Conservation (phyloP, 2,888 invertebrate genomes). For the Lasioglossum vierecki region DNA sequence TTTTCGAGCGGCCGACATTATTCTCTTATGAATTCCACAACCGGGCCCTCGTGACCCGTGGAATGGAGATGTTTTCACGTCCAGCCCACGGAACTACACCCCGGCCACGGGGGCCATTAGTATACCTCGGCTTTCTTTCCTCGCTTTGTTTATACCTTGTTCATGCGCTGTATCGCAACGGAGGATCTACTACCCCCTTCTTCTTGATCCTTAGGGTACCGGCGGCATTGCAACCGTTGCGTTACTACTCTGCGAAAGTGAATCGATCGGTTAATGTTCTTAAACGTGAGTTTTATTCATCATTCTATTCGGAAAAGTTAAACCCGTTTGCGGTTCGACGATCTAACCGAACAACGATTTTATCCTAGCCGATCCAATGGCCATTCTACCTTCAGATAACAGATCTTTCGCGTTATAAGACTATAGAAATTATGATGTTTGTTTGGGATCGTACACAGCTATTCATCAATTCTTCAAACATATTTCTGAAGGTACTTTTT, state of each 20-base stretch:
- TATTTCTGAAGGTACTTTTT: neutral
- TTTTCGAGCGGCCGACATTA: conserved; percentile 79
- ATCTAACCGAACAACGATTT: neutral
- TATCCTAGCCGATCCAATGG: neutral
- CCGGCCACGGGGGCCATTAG: conserved; percentile 69
- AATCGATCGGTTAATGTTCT: neutral
- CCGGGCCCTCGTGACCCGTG: conserved; percentile 68
- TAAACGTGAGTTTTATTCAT: neutral
- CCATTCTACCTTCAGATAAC: neutral
- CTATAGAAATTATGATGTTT: neutral
- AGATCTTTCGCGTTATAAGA: neutral
- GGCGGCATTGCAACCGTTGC: neutral
- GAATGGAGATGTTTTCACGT: conserved; percentile 79
- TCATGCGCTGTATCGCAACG: conserved; percentile 45
- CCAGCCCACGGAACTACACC: conserved; percentile 62
- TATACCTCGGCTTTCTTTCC: conserved; percentile 66
- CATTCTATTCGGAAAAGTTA: neutral
- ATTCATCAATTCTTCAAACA: neutral
- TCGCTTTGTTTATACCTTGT: conserved; percentile 56
- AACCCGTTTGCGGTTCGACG: neutral
- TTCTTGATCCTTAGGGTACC: neutral
- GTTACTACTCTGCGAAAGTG: neutral
- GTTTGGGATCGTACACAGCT: neutral
- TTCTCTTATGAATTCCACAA: conserved; percentile 80
- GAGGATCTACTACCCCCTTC: conserved; percentile 29